Percentiles rank a stretch among this genome's conserved stretches.
phyloP scores from a whole-genome alignment of 2,113 vertebrate genomes.

The Catharus bicknelli region DNA sequence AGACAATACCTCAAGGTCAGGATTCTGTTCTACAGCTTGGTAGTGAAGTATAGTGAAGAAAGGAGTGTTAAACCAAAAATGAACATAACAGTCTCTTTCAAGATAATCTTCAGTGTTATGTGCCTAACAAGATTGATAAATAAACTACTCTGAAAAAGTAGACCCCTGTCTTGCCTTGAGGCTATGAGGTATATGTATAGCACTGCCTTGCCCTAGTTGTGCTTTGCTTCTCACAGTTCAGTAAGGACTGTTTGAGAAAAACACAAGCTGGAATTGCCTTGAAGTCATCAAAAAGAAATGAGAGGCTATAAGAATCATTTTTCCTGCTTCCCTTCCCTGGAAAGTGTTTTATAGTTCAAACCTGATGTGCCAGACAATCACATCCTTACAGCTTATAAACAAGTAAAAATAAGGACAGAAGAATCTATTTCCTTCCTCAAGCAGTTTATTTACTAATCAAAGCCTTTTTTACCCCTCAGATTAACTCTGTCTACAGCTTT shows the following conservation, averaged over 20 bases:
- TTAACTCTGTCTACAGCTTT: constrained; percentile 87
- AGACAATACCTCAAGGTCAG: neutral
- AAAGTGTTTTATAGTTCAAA: neutral
- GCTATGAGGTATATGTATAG: neutral
- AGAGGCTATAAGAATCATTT: neutral
- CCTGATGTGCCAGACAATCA: neutral
- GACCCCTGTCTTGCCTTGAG: neutral
- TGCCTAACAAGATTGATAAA: neutral
- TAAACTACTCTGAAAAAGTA: neutral
- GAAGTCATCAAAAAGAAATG: neutral
- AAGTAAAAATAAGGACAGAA: neutral
- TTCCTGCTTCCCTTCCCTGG: neutral
- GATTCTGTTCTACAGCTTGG: neutral
- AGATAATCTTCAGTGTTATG: neutral
- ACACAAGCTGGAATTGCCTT: neutral
- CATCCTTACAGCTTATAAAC: neutral
- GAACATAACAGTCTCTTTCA: neutral
- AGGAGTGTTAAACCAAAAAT: neutral
- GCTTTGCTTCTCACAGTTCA: neutral
- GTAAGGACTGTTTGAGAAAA: neutral
- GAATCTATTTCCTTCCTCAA: neutral
- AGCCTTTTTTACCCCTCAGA: constrained; percentile 70
- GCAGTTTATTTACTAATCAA: neutral
- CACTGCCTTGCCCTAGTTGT: neutral
- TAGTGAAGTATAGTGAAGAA: neutral